A percentile compares a stretch with the other conserved stretches of the same genome.
Conservation (phyloP, 2,113 vertebrate genomes). For the Triplophysa siluroides region DNA sequence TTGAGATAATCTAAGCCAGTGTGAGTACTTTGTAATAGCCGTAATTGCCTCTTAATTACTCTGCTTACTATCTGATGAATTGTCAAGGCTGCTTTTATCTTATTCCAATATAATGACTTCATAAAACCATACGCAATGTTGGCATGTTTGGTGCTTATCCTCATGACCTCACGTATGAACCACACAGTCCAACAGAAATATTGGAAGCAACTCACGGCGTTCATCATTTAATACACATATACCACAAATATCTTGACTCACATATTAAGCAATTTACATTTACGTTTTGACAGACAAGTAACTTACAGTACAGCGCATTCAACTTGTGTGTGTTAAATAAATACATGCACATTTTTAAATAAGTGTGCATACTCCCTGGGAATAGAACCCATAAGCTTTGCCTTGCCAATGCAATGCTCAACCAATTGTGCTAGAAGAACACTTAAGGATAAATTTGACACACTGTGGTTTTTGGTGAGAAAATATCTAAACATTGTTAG, state of each 20-base stretch:
- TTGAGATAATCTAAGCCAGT: slow-evolving; percentile 39
- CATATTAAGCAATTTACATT: too few species aligned
- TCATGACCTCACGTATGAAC: background rate
- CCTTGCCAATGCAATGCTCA: too few species aligned
- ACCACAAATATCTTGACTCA: background rate
- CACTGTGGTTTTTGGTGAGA: background rate
- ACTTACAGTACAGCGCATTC: too few species aligned
- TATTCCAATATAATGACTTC: background rate
- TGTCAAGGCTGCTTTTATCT: slow-evolving; percentile 32
- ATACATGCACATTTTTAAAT: too few species aligned
- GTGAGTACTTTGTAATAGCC: slow-evolving; percentile 26
- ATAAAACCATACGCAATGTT: background rate
- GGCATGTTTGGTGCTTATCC: background rate
- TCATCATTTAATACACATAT: background rate
- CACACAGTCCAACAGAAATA: background rate
- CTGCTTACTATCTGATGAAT: slow-evolving; percentile 34
- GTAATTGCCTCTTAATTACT: slow-evolving; percentile 46
- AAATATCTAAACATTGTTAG: background rate
- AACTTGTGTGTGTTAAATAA: too few species aligned
- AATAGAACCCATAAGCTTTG: too few species aligned
- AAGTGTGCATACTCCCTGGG: too few species aligned
- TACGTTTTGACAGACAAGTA: too few species aligned
- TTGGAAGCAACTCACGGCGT: background rate
- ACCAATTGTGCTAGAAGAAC: too few species aligned
- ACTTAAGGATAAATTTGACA: too few species aligned